Conservation (phyloP, 1,140 invertebrate genomes). For the Nixonia krombeini region DNA sequence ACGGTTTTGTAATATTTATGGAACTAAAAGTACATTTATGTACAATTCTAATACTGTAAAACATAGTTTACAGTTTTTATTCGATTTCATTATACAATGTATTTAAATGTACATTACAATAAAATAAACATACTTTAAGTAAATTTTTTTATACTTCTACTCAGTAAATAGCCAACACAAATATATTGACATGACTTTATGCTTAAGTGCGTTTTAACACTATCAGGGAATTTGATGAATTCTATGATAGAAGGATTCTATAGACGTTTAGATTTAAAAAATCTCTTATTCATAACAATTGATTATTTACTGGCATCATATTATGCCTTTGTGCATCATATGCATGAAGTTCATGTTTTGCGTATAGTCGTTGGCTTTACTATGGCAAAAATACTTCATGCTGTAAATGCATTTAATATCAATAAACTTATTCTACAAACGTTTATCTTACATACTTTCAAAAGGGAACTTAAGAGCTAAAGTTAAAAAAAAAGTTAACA, state of each 20-base stretch:
- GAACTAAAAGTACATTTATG: no score
- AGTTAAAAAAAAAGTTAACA: slow-evolving; percentile 22
- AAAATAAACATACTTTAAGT: no score
- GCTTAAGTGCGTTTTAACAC: no score
- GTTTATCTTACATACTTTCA: slow-evolving; percentile 68
- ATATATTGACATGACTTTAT: no score
- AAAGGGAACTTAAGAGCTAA: slow-evolving; percentile 48
- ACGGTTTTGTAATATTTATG: no score
- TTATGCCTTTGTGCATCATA: slow-evolving; percentile 16
- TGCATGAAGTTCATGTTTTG: slow-evolving; percentile 11
- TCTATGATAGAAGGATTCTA: slow-evolving; percentile 28
- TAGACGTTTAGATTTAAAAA: slow-evolving; percentile 64
- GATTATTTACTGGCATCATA: slow-evolving; percentile 21
- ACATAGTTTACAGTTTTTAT: no score
- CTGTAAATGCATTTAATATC: slow-evolving; percentile 54
- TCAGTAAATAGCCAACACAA: no score
- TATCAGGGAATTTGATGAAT: neutral
- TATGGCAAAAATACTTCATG: slow-evolving; percentile 51
- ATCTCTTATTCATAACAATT: slow-evolving; percentile 53
- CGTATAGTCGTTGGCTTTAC: slow-evolving; percentile 17
- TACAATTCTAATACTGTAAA: no score
- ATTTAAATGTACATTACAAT: no score
- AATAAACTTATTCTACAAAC: slow-evolving; percentile 56
- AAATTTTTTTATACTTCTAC: no score
- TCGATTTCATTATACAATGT: no score